These are phyloP conservation scores for Podarcis cretensis DNA, from an alignment of 2,113 vertebrate species.

Conservation along the genomic window DNA sequence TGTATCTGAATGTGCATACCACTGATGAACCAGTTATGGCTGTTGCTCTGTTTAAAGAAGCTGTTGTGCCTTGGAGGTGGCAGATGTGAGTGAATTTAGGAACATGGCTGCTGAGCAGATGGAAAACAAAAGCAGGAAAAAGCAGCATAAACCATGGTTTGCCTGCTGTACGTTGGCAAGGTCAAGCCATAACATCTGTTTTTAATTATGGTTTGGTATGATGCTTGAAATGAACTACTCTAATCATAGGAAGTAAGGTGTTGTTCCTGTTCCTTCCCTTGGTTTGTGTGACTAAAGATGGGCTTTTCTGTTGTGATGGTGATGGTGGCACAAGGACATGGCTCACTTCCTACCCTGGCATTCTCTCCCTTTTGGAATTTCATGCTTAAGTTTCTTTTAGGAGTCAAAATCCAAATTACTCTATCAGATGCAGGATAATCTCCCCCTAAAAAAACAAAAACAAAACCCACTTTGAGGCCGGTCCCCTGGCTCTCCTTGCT, in stretches of 20 bases:
- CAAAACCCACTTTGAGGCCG: not conserved
- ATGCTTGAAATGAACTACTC: not conserved
- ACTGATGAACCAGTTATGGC: too few relatives aligned
- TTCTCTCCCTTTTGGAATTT: not conserved
- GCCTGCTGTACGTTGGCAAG: not conserved
- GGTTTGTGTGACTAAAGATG: not conserved
- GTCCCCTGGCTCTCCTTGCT: conserved; percentile 12
- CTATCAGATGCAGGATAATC: not conserved
- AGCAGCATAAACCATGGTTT: not conserved
- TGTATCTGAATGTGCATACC: too few relatives aligned
- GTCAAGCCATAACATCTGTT: not conserved
- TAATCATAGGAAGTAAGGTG: not conserved
- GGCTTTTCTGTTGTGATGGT: not conserved
- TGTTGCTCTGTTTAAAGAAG: too few relatives aligned
- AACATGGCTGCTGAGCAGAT: not conserved
- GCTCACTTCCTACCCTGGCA: not conserved
- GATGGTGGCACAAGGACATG: too few relatives aligned
- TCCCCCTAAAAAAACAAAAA: not conserved
- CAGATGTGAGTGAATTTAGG: not conserved
- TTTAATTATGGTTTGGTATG: not conserved
- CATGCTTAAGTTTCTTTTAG: not conserved
- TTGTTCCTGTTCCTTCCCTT: not conserved
- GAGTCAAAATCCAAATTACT: not conserved
- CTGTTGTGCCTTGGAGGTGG: too few relatives aligned
- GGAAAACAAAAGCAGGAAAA: not conserved